These are phyloP conservation scores for Platerodrilus igneus DNA, from an alignment of 2,888 invertebrate species.

Conservation along the genomic window DNA sequence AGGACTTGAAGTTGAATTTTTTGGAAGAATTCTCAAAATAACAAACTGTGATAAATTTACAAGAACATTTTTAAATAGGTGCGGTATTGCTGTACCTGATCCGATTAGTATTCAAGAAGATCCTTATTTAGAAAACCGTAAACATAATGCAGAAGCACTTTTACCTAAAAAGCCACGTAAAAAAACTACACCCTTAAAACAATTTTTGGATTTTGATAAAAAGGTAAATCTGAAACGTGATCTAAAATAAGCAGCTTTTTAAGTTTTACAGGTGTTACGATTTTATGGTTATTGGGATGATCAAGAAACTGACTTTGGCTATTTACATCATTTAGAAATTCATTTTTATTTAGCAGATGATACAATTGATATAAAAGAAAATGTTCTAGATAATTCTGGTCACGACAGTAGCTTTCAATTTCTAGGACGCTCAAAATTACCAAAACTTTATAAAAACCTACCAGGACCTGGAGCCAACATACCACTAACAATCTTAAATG, in stretches of 20 bases:
- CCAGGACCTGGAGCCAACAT: constrained; percentile 51
- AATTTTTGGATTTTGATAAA: constrained; percentile 79
- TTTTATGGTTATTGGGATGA: constrained; percentile 92
- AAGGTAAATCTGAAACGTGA: constrained; percentile 50
- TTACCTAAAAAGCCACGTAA: constrained; percentile 53
- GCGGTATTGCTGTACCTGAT: constrained; percentile 79
- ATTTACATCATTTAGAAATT: constrained; percentile 71
- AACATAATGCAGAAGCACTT: constrained; percentile 39
- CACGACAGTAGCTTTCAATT: constrained; percentile 68
- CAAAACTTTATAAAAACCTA: constrained; percentile 58
- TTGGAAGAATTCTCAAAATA: constrained; percentile 76
- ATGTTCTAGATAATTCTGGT: constrained; percentile 62
- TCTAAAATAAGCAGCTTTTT: neutral
- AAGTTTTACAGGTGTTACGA: constrained; percentile 53
- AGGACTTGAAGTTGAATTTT: constrained; percentile 73
- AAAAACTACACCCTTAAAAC: constrained; percentile 63
- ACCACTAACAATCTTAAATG: constrained; percentile 57
- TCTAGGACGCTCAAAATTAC: constrained; percentile 69
- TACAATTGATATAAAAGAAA: constrained; percentile 83
- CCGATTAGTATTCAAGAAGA: constrained; percentile 55
- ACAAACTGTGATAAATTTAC: constrained; percentile 86
- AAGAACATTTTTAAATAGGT: constrained; percentile 73
- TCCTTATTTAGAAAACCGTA: constrained; percentile 51
- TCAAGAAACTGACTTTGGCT: constrained; percentile 68
- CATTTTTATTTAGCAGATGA: constrained; percentile 84